Evolutionary conservation across 2,797 vertebrate species (phyloP), one percentile per base, ranked within the genome.

Genomic region (Scolopax rusticola): DNA sequence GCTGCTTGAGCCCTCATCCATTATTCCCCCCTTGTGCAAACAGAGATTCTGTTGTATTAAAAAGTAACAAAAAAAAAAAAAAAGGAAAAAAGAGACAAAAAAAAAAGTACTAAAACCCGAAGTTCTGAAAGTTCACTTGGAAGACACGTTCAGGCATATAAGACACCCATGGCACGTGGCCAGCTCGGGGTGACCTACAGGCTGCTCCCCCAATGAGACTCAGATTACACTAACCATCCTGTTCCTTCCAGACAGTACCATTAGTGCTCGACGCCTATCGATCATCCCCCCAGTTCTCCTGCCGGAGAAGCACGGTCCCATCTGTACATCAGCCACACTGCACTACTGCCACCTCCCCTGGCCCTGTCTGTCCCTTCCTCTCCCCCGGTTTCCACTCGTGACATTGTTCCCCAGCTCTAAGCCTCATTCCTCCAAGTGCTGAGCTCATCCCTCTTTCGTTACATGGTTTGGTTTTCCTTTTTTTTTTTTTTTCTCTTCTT

Each of bases 251-350:
- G 65, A 70, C 20, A 0, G 53, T 2, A 32, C 73, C 47, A 30
- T 71, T 23, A 51, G 15, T 2, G 23, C 68, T 74, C 11, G 2
- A 33, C 1, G 7, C 18, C 56, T 36, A 63, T 83, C 7, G 7
- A 59, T 81, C 89, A 71, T 76, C 50, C 76, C 1, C 1, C 41
- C 2, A 6, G 38, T 64, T 69, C 18, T 77, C 91, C 78, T 7
- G 3, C 23, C 0, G 1, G 30, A 57, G 28, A 27, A 78, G 21
- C 43, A 12, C 0, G 1, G 47, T 40, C 40, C 71, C 0, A 1
- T 9, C 45, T 1, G 0, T 5, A 8, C 56, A 9, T 41, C 5
- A 8, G 24, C 30, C 28, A 24, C 1, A 0, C 65, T 25, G 43
- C 8, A 11, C 18, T 19, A 6, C 59, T 0, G 4, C 56, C 6